A percentile compares a stretch with the other conserved stretches of the same genome.
These are phyloP conservation scores for Heteromormyrus szaboi DNA, from an alignment of 2,797 vertebrate species.

Conservation along the genomic window DNA sequence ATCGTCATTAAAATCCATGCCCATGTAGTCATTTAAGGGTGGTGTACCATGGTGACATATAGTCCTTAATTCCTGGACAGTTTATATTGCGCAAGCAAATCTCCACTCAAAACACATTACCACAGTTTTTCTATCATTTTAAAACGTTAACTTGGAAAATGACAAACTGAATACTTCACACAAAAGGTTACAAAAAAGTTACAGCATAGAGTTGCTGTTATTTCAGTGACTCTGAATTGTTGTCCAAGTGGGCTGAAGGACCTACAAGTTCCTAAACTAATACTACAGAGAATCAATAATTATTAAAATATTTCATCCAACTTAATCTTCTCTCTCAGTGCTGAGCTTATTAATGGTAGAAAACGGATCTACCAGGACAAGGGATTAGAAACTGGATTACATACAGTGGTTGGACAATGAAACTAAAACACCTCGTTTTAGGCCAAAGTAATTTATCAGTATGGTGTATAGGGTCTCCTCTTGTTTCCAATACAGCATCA, in stretches of 20 bases:
- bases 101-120: background rate
- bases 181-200: background rate
- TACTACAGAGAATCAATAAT: background rate
- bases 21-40: background rate
- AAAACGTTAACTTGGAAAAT: background rate
- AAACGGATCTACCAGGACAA: background rate
- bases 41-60: background rate
- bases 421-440: background rate
- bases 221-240: background rate
- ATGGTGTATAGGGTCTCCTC: background rate
- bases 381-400: background rate
- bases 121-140: background rate
- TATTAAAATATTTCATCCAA: background rate
- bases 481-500: background rate
- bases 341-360: background rate
- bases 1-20: background rate
- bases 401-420: background rate
- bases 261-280: background rate
- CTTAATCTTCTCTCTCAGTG: background rate
- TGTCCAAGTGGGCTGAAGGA: background rate
- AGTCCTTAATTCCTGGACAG: background rate
- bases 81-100: background rate
- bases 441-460: background rate
- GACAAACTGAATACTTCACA: background rate
- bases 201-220: background rate